Evolutionary conservation across 2,113 vertebrate species (phyloP).

Genomic region (Ascaphus truei): DNA sequence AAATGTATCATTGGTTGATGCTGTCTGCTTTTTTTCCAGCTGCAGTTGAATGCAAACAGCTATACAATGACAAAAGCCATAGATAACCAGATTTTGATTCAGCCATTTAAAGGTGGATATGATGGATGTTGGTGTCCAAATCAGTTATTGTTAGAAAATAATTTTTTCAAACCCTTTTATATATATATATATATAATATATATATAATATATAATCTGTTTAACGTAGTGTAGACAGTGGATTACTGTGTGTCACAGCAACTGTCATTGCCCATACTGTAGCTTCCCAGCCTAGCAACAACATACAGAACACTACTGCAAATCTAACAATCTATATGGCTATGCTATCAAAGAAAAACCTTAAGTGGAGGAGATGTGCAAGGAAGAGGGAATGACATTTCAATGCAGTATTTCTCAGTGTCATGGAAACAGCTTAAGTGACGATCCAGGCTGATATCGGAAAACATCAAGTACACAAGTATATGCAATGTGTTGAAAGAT

Average conservation of each 20-base stretch:
- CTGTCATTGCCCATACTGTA: not conserved
- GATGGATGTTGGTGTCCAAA: not conserved
- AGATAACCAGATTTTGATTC: not conserved
- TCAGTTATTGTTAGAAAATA: not conserved
- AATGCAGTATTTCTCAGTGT: too few species aligned
- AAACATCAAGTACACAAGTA: too few species aligned
- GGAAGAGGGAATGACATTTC: not conserved
- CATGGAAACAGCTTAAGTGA: too few species aligned
- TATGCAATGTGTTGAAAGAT: too few species aligned
- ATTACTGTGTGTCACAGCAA: not conserved
- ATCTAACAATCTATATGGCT: too few species aligned
- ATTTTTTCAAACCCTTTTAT: not conserved
- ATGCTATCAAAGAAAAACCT: not conserved
- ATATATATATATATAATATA: too few species aligned
- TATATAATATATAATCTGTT: too few species aligned
- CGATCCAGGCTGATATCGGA: too few species aligned
- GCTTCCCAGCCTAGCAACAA: conserved; percentile 16
- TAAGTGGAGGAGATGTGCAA: not conserved
- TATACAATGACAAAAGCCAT: not conserved
- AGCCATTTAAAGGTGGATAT: not conserved
- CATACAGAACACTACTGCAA: not conserved
- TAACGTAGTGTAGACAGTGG: too few species aligned
- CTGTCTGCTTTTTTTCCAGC: not conserved
- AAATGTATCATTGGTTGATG: conserved; percentile 19
- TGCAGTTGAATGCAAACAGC: not conserved